Evolutionary conservation across 2,888 invertebrate species (phyloP), one percentile per base, ranked within the genome.

Genomic region (Coelinius sp.): DNA sequence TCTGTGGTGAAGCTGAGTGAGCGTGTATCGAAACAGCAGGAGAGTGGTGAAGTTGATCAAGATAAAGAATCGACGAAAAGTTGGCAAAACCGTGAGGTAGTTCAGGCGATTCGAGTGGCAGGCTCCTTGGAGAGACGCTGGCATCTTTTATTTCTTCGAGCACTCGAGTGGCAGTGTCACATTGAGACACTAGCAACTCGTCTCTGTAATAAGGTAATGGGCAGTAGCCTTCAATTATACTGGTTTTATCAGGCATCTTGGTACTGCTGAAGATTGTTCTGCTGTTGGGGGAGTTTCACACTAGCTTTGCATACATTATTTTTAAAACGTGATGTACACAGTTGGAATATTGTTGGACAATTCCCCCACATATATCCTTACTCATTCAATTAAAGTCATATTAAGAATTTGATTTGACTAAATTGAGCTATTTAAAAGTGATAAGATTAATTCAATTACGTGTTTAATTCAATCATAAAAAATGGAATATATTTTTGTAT

Each of bases 141-240:
- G 95, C 97, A 97, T 88, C 92, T 94, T 80, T 91, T 97, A 79
- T 97, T 95, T 90, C 90, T 97, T 82, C 91, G 95, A 82, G 95
- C 96, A 69, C 91, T 97, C 83, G 97, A 97, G 92, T 95, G 96
- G 92, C 96, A 96, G 90, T 95, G 95, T 89, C 93, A 95, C 87
- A 91, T 97, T 85, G 97, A 97, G 88, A 93, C 93, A 79, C 91
- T 95, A 76, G 90, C 93, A 76, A 90, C 92, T 77, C 92, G 91
- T 86, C 91, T 92, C 84, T 91, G 91, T 83, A 92, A 90, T 83
- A 90, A 89, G 89, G 92, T 92, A 86, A 49, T 49, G 20, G 46
- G 1, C 44, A 44, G 44, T 44, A 44, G 44, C 44, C 44, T 44
- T 44, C 46, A 49, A 49, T 49, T 49, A 49, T 49, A 49, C 44